phyloP scores from a whole-genome alignment of 2,113 vertebrate genomes.

The Xenopus tropicalis region UCB_Xtro_10.0 CM004447.2:14724501-14725000 shows the following conservation, averaged over 20 bases:
- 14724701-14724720: slow-evolving; percentile 74
- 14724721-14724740: slow-evolving; percentile 66
- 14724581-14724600: slow-evolving; percentile 50
- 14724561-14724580: slow-evolving; percentile 64
- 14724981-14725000: no score
- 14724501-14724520: slow-evolving; percentile 49
- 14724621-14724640: slow-evolving; percentile 52
- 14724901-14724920: no score
- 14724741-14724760: slow-evolving; percentile 53
- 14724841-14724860: no score
- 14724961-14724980: no score
- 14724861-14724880: no score
- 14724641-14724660: slow-evolving; percentile 43
- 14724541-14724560: slow-evolving; percentile 80
- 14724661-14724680: slow-evolving; percentile 73
- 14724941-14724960: no score
- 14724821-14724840: no score
- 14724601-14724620: slow-evolving; percentile 42
- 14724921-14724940: no score
- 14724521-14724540: slow-evolving; percentile 59
- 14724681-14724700: slow-evolving; percentile 74
- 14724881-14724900: no score
- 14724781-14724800: slow-evolving; percentile 46
- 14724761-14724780: slow-evolving; percentile 74
- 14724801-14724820: slow-evolving; percentile 34